Evolutionary conservation across 2,113 vertebrate species (phyloP).

Genomic region (Carollia perspicillata): DNA sequence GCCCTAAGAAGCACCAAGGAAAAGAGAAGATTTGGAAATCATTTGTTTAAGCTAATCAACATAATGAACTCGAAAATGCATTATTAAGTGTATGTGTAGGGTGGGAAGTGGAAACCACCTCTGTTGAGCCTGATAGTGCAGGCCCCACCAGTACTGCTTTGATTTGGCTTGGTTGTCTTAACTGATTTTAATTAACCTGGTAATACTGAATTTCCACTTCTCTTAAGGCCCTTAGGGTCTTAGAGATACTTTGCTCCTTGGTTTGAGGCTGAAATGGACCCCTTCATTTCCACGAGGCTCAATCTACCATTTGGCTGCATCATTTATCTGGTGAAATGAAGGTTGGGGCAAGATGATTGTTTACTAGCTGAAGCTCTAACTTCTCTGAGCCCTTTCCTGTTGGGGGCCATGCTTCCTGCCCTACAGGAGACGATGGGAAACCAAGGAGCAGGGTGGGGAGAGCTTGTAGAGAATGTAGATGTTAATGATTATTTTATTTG

Average conservation of each 20-base stretch:
- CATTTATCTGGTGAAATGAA: conserved; percentile 64
- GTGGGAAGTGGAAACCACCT: background rate
- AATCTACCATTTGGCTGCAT: conserved; percentile 58
- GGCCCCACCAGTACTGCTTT: conserved; percentile 40
- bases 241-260: conserved; percentile 10
- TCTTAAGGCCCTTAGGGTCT: background rate
- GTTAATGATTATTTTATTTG: conserved; percentile 54
- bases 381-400: conserved; percentile 70
- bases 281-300: background rate
- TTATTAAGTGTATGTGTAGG: background rate
- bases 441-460: conserved; percentile 41
- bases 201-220: conserved; percentile 15
- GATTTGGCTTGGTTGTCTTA: conserved; percentile 35
- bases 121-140: conserved; percentile 27
- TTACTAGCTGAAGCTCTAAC: conserved; percentile 59
- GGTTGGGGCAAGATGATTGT: conserved; percentile 64
- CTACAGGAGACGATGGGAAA: conserved; percentile 65
- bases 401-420: conserved; percentile 67
- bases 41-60: conserved; percentile 30
- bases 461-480: conserved; percentile 41
- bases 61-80: conserved; percentile 31
- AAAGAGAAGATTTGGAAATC: conserved; percentile 30
- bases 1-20: background rate
- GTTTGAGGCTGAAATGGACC: conserved; percentile 31
- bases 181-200: conserved; percentile 54